phyloP scores from a whole-genome alignment of 2,888 invertebrate genomes.

The Brachyopa scutellaris region DNA sequence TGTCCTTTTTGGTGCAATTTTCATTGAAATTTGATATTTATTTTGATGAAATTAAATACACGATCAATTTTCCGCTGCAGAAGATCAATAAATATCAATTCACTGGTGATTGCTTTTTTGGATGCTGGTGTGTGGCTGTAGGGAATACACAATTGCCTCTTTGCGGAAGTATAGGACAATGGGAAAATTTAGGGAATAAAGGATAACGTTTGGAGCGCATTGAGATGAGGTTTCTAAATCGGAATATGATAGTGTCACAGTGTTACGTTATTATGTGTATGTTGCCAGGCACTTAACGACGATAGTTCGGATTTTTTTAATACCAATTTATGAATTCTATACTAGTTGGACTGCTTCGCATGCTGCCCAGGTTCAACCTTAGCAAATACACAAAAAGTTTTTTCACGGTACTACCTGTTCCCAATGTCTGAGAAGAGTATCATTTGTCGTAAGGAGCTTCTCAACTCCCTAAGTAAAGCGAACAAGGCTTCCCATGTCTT shows the following conservation, averaged over 20 bases:
- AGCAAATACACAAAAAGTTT: no score
- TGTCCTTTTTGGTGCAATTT: slow-evolving; percentile 35
- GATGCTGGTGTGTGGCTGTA: slow-evolving; percentile 2
- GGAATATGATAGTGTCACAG: not conserved
- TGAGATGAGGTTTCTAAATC: not conserved
- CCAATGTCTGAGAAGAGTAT: no score
- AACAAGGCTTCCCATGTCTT: no score
- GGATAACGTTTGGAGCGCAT: not conserved
- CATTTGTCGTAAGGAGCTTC: no score
- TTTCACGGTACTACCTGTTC: no score
- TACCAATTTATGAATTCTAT: no score
- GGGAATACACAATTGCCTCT: not conserved
- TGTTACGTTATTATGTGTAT: no score
- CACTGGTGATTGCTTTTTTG: slow-evolving; percentile 47
- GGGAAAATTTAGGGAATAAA: not conserved
- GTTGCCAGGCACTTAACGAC: no score
- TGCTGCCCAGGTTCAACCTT: no score
- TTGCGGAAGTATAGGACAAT: slow-evolving; percentile 37
- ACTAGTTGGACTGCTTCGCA: no score
- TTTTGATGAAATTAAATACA: slow-evolving; percentile 65
- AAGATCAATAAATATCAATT: slow-evolving; percentile 45
- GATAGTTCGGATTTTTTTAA: no score
- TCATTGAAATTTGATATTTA: slow-evolving; percentile 63
- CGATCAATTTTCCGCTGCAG: slow-evolving; percentile 37
- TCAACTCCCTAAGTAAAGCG: no score